Evolutionary conservation across 2,888 invertebrate species (phyloP), one percentile per base, ranked within the genome.

Genomic region (Phytoseiulus persimilis): DNA sequence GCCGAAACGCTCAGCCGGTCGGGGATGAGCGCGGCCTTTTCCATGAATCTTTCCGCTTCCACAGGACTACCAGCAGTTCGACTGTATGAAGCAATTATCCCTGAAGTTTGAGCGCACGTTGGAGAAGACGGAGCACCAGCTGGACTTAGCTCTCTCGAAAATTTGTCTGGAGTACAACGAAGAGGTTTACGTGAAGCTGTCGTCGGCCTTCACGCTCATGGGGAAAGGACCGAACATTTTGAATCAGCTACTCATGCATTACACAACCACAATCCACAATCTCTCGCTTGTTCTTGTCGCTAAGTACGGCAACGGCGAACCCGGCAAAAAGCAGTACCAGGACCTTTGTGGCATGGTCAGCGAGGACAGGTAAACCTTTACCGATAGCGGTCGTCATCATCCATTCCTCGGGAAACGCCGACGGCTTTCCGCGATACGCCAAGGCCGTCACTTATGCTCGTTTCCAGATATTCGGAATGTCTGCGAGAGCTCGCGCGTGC

Each of bases 161-260:
- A 95, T 96, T 91, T 91, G 91, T 45, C 90, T 90, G 32, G 90
- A 90, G 83, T 91, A 91, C 89, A 91, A 91, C 84, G 89, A 94
- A 94, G 91, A 92, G 39, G 87, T 87, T 31, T 90, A 84, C 32
- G n/a, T 83, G 23, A 90, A 83, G 89, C 83, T 90, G 18, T 83
- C 83, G 32, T 18, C 5, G 14, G 45, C 83, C 23, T 83, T 90
- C 31, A 45, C 32, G 18, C 87, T 87, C 33, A 33, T 87, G 32
- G 87, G 87, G 31, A 33, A 45, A 6, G 32, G 33, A 83, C 83
- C 39, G 31, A n/a, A 83, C 87, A 32, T 39, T 0, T 96, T 98
- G 95, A 98, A 98, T 92, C 97, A 98, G 92, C 93, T 98, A 18
- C 96, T 97, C 91, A 97, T 98, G 95, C 97, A 98, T 92, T 98